Base-by-base conservation (phyloP, 2,797 vertebrate species). In the Propithecus deckenii region DNA sequence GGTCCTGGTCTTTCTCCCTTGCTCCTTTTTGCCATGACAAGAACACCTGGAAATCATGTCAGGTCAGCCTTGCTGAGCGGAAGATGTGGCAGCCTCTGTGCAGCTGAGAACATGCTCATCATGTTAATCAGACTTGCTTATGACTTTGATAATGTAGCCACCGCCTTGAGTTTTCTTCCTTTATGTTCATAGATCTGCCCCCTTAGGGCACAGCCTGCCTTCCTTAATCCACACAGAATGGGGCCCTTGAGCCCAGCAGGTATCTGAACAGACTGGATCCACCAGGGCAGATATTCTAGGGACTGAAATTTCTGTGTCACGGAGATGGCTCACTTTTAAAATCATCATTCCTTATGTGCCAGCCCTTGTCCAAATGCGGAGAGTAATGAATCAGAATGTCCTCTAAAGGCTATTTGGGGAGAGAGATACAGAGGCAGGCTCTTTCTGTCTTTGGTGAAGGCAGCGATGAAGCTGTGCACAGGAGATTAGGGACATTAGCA, bases 41-140 rank as follows among this genome's bases (percentile, higher is more conserved):
- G 2, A 52, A 9, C 61, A 2, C n/a, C 13, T 12, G 35, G 13
- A 52, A 65, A 32, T 30, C 13, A 0, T 0, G 0, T n/a, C 20
- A 22, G 32, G 32, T 22, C 32, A 67, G 32, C 23, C 55, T 41
- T 25, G 5, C 52, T 57, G 22, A 22, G 30, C 30, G 22, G 10
- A 63, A 88, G 46, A 14, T 30, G 41, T 2, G 13, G 35, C 65
- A n/a, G 17, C 1, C 1, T 30, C 11, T 35, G 50, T 23, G 55
- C 4, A 28, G 9, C 2, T 14, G 22, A 46, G 9, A n/a, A 18
- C 13, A 0, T 1, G 3, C 25, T 59, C 25, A 43, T 32, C 67
- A 71, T 38, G 13, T 52, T 30, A 7, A 3, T 41, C 65, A 79
- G n/a, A 38, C 13, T 43, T 57, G 28, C 25, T 23, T 25, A 18